Conservation (phyloP, 2,113 vertebrate genomes). For the Phylloscopus trochiloides region DNA sequence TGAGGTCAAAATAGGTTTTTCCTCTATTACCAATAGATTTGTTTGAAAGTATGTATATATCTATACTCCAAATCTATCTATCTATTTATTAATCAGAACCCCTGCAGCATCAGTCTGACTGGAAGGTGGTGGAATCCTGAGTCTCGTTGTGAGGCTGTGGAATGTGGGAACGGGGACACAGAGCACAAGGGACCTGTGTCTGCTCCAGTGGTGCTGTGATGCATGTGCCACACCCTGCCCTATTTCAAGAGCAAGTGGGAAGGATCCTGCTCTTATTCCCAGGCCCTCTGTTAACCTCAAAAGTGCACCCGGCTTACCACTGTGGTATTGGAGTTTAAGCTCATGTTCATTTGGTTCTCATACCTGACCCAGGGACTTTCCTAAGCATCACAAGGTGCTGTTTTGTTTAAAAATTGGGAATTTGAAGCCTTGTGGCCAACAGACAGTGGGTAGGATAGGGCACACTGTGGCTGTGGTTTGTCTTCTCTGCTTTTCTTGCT, state of each 20-base stretch:
- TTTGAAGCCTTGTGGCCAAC: neutral
- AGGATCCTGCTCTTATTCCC: neutral
- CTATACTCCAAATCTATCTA: neutral
- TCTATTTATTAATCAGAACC: neutral
- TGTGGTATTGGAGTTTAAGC: neutral
- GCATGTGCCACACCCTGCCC: neutral
- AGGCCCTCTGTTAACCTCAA: neutral
- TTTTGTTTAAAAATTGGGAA: neutral
- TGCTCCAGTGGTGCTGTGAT: neutral
- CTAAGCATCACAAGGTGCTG: neutral
- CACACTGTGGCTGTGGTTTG: fast-evolving
- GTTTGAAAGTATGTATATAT: neutral
- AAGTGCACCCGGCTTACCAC: neutral
- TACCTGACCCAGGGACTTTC: neutral
- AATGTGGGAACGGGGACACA: neutral
- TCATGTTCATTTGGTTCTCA: neutral
- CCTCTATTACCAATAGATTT: neutral
- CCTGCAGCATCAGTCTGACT: neutral
- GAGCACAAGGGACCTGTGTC: fast-evolving
- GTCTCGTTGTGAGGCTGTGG: neutral
- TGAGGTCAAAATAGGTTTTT: neutral
- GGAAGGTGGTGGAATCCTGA: neutral
- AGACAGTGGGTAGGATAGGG: neutral
- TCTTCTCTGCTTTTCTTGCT: neutral
- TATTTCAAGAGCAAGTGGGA: neutral